A percentile compares a stretch with the other conserved stretches of the same genome.
Evolutionary conservation across 2,888 invertebrate species (phyloP).

Genomic region (Athalia circularis): DNA sequence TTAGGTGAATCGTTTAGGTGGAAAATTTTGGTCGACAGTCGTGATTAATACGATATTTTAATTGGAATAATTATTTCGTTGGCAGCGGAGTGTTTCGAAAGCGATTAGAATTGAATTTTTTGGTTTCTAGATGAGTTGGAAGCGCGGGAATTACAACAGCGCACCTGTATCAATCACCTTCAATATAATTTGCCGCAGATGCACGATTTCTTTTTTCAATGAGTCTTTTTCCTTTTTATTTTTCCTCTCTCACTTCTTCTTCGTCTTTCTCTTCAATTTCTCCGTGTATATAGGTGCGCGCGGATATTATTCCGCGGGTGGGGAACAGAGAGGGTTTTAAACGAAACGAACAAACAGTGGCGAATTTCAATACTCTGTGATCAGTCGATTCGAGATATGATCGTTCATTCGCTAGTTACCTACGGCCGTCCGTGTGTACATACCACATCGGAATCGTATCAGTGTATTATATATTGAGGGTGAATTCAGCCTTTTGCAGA

Average conservation of each 20-base stretch:
- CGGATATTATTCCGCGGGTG: too few relatives aligned
- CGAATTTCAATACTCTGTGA: constrained; percentile 32
- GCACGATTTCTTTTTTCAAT: constrained; percentile 7
- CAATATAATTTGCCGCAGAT: neutral
- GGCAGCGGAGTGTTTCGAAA: constrained; percentile 5
- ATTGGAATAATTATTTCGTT: constrained; percentile 27
- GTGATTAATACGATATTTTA: constrained; percentile 39
- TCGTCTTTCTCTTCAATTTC: too few relatives aligned
- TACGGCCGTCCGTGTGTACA: constrained; percentile 1
- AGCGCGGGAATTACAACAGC: too few relatives aligned
- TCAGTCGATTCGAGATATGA: constrained; percentile 27
- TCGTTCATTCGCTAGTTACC: neutral
- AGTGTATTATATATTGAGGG: constrained; percentile 12
- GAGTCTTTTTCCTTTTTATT: neutral
- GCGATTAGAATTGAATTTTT: constrained; percentile 25
- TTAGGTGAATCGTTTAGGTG: neutral
- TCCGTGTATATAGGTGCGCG: too few relatives aligned
- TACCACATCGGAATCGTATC: neutral
- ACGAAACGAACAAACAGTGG: constrained; percentile 13
- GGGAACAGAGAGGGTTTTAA: constrained; percentile 1
- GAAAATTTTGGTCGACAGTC: constrained; percentile 8
- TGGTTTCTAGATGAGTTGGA: neutral
- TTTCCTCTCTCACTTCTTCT: too few relatives aligned
- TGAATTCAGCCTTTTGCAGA: constrained; percentile 56
- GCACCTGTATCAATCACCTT: constrained; percentile 8